These are phyloP conservation scores for Catocala nupta DNA, from an alignment of 2,888 invertebrate species.

Conservation along the genomic window DNA sequence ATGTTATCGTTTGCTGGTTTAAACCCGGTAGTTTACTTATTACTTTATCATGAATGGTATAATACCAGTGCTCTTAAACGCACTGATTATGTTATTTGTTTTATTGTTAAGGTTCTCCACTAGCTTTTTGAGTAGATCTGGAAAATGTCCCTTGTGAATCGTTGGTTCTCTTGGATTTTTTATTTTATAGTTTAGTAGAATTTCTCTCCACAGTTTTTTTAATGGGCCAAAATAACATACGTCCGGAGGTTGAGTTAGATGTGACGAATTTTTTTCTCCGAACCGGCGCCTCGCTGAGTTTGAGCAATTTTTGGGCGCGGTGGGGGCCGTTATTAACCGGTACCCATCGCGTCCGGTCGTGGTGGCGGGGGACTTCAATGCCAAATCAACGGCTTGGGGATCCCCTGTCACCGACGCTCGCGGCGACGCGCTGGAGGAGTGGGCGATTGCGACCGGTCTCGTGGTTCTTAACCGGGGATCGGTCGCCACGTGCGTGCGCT, in stretches of 20 bases:
- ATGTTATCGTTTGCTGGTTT: constrained; percentile 2
- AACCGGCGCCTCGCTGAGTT: too few species aligned
- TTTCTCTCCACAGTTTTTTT: constrained; percentile 24
- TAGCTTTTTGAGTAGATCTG: constrained; percentile 25
- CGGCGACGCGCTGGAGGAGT: too few species aligned
- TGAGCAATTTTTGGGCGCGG: too few species aligned
- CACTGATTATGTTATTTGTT: constrained; percentile 15
- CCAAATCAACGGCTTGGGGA: too few species aligned
- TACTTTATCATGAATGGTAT: constrained; percentile 24
- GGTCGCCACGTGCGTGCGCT: too few species aligned
- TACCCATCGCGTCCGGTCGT: too few species aligned
- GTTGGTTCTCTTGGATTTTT: constrained; percentile 25
- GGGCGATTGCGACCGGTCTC: too few species aligned
- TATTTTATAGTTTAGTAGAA: constrained; percentile 39
- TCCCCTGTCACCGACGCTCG: too few species aligned
- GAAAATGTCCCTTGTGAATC: constrained; percentile 29
- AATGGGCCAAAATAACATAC: constrained; percentile 48
- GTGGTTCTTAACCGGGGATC: too few species aligned
- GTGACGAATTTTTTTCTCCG: constrained; percentile 51
- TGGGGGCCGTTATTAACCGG: too few species aligned
- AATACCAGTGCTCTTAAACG: constrained; percentile 32
- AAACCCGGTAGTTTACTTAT: constrained; percentile 18
- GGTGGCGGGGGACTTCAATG: too few species aligned
- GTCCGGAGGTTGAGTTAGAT: constrained; percentile 53
- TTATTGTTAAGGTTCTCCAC: constrained; percentile 31